Percentiles rank a stretch among this genome's conserved stretches.
Conservation (phyloP, 2,888 invertebrate genomes). For the Oxyscelio sp. region DNA sequence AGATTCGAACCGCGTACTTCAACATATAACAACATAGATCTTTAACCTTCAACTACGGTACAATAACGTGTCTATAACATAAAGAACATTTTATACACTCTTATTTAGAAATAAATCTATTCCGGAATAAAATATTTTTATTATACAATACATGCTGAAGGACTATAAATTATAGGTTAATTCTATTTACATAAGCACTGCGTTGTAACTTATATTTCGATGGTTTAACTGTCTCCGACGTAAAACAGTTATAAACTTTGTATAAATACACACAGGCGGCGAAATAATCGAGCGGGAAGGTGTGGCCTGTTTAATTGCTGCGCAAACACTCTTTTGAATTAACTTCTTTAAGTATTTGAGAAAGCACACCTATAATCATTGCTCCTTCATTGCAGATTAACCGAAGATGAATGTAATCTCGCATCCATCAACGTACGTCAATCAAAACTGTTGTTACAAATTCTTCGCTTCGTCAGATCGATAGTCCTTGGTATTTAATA, state of each 20-base stretch:
- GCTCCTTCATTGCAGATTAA: slow-evolving; percentile 30
- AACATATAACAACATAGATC: too few relatives aligned
- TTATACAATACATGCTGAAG: not conserved
- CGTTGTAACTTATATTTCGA: not conserved
- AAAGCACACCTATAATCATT: slow-evolving; percentile 26
- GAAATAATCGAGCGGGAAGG: not conserved
- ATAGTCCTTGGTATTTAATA: slow-evolving; percentile 48
- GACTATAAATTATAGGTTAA: not conserved
- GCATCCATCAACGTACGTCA: slow-evolving; percentile 38
- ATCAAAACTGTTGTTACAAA: slow-evolving; percentile 41
- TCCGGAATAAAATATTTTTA: not conserved
- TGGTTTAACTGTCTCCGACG: not conserved
- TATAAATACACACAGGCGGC: not conserved
- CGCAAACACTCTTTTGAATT: slow-evolving; percentile 25
- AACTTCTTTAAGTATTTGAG: slow-evolving; percentile 16
- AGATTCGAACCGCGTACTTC: too few relatives aligned
- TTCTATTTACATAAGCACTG: not conserved
- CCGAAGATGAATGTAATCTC: slow-evolving; percentile 39
- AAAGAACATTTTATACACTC: not conserved
- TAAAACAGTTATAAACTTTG: not conserved
- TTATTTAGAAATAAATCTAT: not conserved
- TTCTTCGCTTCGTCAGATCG: slow-evolving; percentile 23
- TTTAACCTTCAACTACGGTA: too few relatives aligned
- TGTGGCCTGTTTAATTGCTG: slow-evolving; percentile 14
- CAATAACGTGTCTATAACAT: too few relatives aligned